Base-by-base conservation (phyloP, 1,140 invertebrate species). In the Paracyclopina nana region DNA sequence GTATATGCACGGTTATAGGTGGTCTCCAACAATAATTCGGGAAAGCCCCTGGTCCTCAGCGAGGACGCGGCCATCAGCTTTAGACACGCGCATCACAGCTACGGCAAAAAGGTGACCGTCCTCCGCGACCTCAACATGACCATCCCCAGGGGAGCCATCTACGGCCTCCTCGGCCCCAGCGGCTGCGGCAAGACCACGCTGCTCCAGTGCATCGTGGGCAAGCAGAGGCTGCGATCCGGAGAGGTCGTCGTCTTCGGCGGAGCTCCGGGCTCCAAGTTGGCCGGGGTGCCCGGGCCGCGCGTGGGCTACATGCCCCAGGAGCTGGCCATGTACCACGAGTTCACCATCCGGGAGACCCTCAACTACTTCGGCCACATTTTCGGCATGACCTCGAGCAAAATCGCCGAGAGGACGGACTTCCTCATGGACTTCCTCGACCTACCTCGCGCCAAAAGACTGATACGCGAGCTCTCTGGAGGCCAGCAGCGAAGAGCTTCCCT, bases 281-380 rank as follows among this genome's bases (percentile, higher is more conserved):
- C 77, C 0, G 84, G 83, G 1, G 82, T 91, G 2, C 86, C 86
- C 1, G 86, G 86, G 9, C 82, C 82, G 60, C 71, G 82, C 8
- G 82, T 72, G 26, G 72, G 72, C 9, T 87, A 83, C 58, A 88
- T 87, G 83, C 83, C 82, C 34, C 78, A 91, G 64, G 90, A 95
- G 66, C 83, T 91, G 20, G 88, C 88, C 0, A 68, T 96, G 0
- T 95, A 90, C 63, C 82, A 82, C 1, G 86, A 94, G 64, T 91
- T 96, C 64, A 83, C 85, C 0, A 95, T 94, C 54, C 74, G 76
- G 53, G 91, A 96, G 62, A 95, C 87, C 0, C 80, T 95, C 74
- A 77, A 82, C 69, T 95, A 92, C 62, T 95, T 95, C 64, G 90
- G 90, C n/a, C 82, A 84, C 73, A 80, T 95, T 57, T 86, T 88